Evolutionary conservation across 2,888 invertebrate species (phyloP).

Genomic region (Schizaphis graminum): DNA sequence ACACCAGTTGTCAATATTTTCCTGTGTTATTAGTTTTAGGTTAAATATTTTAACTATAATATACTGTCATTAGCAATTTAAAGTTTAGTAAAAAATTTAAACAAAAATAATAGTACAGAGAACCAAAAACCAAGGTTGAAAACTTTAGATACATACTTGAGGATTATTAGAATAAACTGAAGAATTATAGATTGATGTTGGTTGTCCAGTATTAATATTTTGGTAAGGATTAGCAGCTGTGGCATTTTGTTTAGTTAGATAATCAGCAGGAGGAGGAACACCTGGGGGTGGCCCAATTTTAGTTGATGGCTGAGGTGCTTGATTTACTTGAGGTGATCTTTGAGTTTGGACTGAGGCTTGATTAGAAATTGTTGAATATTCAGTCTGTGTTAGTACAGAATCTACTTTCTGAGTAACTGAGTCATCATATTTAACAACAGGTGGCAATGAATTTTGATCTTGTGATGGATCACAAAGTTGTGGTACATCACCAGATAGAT

Average conservation of each 20-base stretch:
- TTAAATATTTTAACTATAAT: not conserved
- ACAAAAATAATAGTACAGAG: not conserved
- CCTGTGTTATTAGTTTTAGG: not conserved
- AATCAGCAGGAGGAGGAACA: slow-evolving; percentile 62
- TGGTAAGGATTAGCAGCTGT: slow-evolving; percentile 43
- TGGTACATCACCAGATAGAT: slow-evolving; percentile 67
- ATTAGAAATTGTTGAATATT: slow-evolving; percentile 55
- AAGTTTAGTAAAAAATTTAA: not conserved
- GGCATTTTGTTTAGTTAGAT: slow-evolving; percentile 56
- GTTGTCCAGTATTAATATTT: slow-evolving; percentile 59
- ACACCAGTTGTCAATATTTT: not conserved
- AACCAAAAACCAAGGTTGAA: not conserved
- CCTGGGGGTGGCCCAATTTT: slow-evolving; percentile 67
- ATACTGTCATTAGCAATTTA: not conserved
- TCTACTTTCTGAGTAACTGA: slow-evolving; percentile 61
- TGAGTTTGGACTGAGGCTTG: slow-evolving; percentile 67
- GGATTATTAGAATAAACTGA: slow-evolving; percentile 61
- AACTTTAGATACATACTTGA: slow-evolving; percentile 47
- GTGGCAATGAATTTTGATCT: slow-evolving; percentile 54
- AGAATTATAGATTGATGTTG: slow-evolving; percentile 58
- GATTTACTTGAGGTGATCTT: slow-evolving; percentile 71
- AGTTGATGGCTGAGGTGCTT: slow-evolving; percentile 66
- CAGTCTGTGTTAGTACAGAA: slow-evolving; percentile 48
- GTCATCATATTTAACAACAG: slow-evolving; percentile 60
- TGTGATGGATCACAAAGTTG: slow-evolving; percentile 43